These are phyloP conservation scores for Stenotaenia linearis DNA, from an alignment of 2,888 invertebrate species.

Conservation along the genomic window DNA sequence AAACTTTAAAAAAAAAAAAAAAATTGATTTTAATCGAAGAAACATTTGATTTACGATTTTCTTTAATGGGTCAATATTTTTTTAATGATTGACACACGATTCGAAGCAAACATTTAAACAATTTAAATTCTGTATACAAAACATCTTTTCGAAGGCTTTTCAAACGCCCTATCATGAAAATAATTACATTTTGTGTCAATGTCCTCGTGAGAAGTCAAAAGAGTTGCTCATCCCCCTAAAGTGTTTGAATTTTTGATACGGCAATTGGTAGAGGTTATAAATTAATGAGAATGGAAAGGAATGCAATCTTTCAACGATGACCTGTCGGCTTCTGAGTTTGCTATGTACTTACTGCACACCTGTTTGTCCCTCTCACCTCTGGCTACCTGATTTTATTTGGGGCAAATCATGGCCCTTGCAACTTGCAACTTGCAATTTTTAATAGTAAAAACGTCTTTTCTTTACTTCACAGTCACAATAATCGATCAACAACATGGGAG, in stretches of 20 bases:
- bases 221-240: not conserved
- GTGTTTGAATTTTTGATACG: not conserved
- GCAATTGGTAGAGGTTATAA: not conserved
- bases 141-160: no score
- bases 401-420: not conserved
- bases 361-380: not conserved
- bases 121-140: no score
- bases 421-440: not conserved
- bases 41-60: no score
- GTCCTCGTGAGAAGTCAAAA: not conserved
- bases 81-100: no score
- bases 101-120: no score
- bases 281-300: not conserved
- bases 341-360: not conserved
- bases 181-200: not conserved
- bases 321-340: not conserved
- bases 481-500: slow-evolving; percentile 85
- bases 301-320: not conserved
- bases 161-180: not conserved
- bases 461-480: slow-evolving; percentile 64
- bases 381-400: not conserved
- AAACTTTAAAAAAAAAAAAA: no score
- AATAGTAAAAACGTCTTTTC: not conserved
- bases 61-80: no score
- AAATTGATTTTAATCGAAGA: no score